These are phyloP conservation scores for Andricus quercusramuli DNA, from an alignment of 2,888 invertebrate species.

Conservation along the genomic window DNA sequence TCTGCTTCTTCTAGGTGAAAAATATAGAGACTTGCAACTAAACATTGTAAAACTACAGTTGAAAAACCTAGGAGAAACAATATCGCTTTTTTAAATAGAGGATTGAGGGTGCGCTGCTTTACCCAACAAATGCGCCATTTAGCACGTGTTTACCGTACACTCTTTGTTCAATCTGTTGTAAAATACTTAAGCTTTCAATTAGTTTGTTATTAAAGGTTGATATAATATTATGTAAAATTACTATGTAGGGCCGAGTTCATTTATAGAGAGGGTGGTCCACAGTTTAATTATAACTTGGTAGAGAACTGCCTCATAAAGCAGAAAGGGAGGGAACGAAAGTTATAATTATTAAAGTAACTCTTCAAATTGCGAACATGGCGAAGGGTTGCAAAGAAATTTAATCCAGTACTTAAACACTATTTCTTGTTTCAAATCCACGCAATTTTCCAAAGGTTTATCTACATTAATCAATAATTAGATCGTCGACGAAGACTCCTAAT, in stretches of 20 bases:
- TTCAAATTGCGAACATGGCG: slow-evolving; percentile 49
- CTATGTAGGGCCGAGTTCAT: background rate
- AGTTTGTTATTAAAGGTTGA: background rate
- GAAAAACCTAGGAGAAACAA: too few species aligned
- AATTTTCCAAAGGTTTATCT: too few species aligned
- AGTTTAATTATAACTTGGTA: slow-evolving; percentile 70
- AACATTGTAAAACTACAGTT: too few species aligned
- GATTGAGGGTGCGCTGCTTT: too few species aligned
- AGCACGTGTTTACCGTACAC: too few species aligned
- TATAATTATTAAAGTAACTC: slow-evolving; percentile 62
- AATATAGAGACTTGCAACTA: too few species aligned
- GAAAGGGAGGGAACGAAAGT: slow-evolving; percentile 58
- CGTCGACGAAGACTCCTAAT: too few species aligned
- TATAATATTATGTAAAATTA: slow-evolving; percentile 16
- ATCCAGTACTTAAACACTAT: slow-evolving; percentile 4
- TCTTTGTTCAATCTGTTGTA: too few species aligned
- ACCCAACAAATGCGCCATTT: too few species aligned
- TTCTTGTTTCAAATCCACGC: background rate
- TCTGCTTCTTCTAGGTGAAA: too few species aligned
- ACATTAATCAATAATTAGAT: too few species aligned
- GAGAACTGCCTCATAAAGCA: slow-evolving; percentile 62
- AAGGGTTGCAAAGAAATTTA: slow-evolving; percentile 53
- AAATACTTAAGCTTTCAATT: background rate
- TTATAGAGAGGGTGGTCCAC: slow-evolving; percentile 38
- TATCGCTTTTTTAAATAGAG: too few species aligned